Evolutionary conservation across 2,113 vertebrate genomes (phyloP).

Genomic region (Archilochus colubris): DNA sequence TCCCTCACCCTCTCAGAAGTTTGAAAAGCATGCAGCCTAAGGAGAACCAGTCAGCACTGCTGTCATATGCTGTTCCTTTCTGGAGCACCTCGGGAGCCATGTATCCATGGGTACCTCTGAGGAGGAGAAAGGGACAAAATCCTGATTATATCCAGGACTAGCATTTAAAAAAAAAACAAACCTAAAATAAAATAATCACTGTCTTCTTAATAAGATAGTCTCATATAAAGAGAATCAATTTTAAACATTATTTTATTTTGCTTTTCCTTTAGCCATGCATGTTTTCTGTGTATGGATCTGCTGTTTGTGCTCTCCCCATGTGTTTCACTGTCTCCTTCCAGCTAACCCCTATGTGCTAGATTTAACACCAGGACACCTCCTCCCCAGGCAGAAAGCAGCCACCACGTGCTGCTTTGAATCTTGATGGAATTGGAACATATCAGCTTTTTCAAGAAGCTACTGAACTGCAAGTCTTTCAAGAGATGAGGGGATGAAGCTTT

Average conservation of each 20-base stretch:
- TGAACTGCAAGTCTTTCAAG: background rate
- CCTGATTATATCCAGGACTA: background rate
- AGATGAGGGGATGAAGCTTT: background rate
- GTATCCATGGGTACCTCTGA: slow-evolving; percentile 96
- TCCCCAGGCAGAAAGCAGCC: background rate
- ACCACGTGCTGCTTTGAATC: background rate
- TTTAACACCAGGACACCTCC: no score
- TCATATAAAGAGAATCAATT: background rate
- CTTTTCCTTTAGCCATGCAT: background rate
- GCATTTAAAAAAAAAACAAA: fast-evolving
- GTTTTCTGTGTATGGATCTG: background rate
- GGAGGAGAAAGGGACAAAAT: background rate
- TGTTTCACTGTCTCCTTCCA: background rate
- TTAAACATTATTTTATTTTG: background rate
- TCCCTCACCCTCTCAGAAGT: slow-evolving; percentile 92
- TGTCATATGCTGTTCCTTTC: slow-evolving; percentile 96
- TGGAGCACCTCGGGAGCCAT: slow-evolving; percentile 99
- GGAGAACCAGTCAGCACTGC: slow-evolving; percentile 99
- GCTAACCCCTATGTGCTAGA: fast-evolving
- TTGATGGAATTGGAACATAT: fast-evolving
- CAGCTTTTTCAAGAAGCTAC: background rate
- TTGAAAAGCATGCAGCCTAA: slow-evolving; percentile 99
- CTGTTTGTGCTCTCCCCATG: fast-evolving
- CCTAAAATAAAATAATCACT: background rate
- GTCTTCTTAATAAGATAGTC: background rate